Percentiles rank a stretch among this genome's conserved stretches.
Conservation (phyloP, 2,113 vertebrate genomes). For the Mormyrus lacerda region DNA sequence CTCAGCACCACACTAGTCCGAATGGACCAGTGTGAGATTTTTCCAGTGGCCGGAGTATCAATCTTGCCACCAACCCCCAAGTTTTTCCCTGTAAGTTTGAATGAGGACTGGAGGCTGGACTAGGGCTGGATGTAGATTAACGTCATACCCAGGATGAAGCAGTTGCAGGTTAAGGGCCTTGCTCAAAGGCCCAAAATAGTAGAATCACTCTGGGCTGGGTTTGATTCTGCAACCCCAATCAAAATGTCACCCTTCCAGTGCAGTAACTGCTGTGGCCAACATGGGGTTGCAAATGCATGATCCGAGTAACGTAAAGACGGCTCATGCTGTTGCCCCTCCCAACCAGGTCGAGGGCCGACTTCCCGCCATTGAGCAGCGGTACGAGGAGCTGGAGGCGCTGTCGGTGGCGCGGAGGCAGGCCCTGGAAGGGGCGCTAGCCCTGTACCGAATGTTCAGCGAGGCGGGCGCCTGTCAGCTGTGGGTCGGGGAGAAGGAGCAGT, state of each 20-base stretch:
- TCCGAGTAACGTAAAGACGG: neutral
- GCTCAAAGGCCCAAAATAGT: no score
- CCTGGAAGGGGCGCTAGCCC: slow-evolving; percentile 72
- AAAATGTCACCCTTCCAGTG: neutral
- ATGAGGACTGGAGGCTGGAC: no score
- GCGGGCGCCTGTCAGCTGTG: slow-evolving; percentile 84
- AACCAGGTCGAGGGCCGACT: slow-evolving; percentile 63
- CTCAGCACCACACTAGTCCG: no score
- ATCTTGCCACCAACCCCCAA: no score
- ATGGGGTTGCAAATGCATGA: neutral
- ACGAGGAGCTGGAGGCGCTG: slow-evolving; percentile 66
- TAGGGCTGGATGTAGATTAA: no score
- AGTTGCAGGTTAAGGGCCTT: no score
- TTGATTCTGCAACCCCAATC: neutral
- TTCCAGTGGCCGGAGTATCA: no score
- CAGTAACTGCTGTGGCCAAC: neutral
- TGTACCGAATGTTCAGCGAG: slow-evolving; percentile 91
- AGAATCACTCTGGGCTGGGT: neutral
- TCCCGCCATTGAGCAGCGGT: slow-evolving; percentile 70
- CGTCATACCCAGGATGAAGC: no score
- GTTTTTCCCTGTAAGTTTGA: no score
- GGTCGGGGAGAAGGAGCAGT: slow-evolving; percentile 90
- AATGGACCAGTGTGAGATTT: no score
- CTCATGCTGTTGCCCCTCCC: neutral
- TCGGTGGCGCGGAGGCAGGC: slow-evolving; percentile 65